Evolutionary conservation across 2,888 invertebrate species (phyloP), one percentile per base, ranked within the genome.

Genomic region (Acleris holmiana): DNA sequence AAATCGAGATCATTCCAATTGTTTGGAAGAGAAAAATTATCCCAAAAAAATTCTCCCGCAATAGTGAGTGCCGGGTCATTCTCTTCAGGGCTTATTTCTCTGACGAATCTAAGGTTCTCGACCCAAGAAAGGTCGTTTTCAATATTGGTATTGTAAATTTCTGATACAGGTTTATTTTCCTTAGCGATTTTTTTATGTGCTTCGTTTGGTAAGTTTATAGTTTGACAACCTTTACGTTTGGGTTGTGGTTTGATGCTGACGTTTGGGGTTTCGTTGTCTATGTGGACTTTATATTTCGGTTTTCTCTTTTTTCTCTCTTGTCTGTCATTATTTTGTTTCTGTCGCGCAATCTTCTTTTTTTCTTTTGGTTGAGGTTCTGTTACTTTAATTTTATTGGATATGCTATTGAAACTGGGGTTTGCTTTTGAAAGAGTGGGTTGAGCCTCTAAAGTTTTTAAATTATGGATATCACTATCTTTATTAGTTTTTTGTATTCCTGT

Each of bases 101-200:
- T 79, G 0, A 89, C 79, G 57, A 75, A 86, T 66, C 77, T 79
- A 44, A 91, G 75, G 44, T 82, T 80, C 71, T 85, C 84, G 1
- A 91, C 54, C 91, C 91, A 91, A 1, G 87, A 85, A 1, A 89
- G 68, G 68, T 85, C 82, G 18, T 75, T 71, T 35, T 71, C 66
- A 19, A 64, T 47, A 29, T 48, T 51, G n/a, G 35, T 17, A 10
- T 63, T 67, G 46, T 65, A 60, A 44, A 65, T 64, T 23, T 18
- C 13, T 53, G 23, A 13, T 15, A 18, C 10, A 47, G 54, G 21
- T 46, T 53, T 53, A 29, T 53, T 55, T 8, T 23, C 25, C 10
- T 19, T 3, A 7, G 47, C 5, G 15, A 5, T 47, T 13, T 50
- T 23, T 23, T 21, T 15, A 18, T 7, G 25, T 23, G 25, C 15